These are phyloP conservation scores for Campylomormyrus numenius DNA, from an alignment of 2,113 vertebrate genomes.

Conservation along the genomic window DNA sequence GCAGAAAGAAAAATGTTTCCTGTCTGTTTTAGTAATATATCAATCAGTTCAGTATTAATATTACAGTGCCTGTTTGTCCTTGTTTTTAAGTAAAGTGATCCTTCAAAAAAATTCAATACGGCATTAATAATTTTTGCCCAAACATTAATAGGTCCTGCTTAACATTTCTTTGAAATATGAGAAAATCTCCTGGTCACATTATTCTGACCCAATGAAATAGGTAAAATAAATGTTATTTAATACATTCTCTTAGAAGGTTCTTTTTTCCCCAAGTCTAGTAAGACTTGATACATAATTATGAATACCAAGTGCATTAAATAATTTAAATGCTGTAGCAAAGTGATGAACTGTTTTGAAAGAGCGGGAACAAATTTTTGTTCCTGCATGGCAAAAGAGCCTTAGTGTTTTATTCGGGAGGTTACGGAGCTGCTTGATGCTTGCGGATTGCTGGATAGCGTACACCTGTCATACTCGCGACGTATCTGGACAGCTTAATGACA, in stretches of 20 bases:
- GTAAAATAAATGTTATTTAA: slow-evolving; percentile 9
- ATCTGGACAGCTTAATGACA: neutral
- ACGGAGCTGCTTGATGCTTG: too few relatives aligned
- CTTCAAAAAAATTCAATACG: neutral
- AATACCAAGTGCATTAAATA: neutral
- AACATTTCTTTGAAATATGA: neutral
- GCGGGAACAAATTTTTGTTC: neutral
- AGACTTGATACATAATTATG: neutral
- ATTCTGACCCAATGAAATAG: neutral
- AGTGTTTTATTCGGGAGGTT: neutral
- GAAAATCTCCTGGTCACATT: neutral
- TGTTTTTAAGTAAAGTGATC: slow-evolving; percentile 4
- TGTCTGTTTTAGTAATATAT: neutral
- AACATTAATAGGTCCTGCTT: neutral
- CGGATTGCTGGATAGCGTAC: neutral
- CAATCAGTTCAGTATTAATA: neutral
- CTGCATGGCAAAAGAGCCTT: neutral
- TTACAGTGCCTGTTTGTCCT: neutral
- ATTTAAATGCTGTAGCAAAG: neutral
- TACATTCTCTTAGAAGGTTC: neutral
- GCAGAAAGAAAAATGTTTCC: neutral
- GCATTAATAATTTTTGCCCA: neutral
- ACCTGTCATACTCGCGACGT: neutral
- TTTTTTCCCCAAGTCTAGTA: neutral
- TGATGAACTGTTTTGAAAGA: slow-evolving; percentile 3